phyloP scores from a whole-genome alignment of 2,888 invertebrate genomes.

The Amphipoea oculea region DNA sequence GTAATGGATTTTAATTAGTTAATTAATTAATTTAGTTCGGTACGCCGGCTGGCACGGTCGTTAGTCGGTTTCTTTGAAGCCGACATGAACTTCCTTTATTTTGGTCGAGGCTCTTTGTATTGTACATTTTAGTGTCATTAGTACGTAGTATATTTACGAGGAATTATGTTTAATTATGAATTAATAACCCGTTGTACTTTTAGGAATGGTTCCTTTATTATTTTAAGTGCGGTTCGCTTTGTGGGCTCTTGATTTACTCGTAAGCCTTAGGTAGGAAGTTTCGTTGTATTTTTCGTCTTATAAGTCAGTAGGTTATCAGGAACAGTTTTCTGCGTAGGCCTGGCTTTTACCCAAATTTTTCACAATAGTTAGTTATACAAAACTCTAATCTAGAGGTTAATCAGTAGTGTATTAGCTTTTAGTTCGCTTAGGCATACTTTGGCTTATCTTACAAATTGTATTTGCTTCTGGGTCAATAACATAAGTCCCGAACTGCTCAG shows the following conservation, averaged over 20 bases:
- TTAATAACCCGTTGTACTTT: constrained; percentile 63
- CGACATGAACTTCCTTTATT: constrained; percentile 73
- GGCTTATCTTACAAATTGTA: too few relatives aligned
- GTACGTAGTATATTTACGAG: constrained; percentile 62
- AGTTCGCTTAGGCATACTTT: background rate
- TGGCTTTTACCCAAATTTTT: background rate
- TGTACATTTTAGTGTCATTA: constrained; percentile 70
- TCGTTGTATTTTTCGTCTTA: constrained; percentile 18
- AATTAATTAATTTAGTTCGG: constrained; percentile 86
- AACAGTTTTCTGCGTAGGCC: constrained; percentile 29
- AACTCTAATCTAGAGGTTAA: background rate
- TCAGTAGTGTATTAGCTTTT: background rate
- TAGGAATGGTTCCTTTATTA: constrained; percentile 51
- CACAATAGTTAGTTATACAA: background rate
- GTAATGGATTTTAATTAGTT: constrained; percentile 87
- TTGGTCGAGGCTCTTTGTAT: constrained; percentile 72
- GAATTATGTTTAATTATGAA: constrained; percentile 68
- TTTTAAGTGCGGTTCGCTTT: constrained; percentile 45
- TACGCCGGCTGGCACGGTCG: constrained; percentile 71
- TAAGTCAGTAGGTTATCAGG: constrained; percentile 33
- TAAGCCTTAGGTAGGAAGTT: constrained; percentile 20
- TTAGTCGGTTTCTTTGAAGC: constrained; percentile 82
- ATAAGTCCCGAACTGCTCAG: background rate
- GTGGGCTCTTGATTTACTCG: constrained; percentile 29
- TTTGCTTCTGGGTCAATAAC: background rate